Evolutionary conservation across 2,113 vertebrate species (phyloP).

Genomic region (Syngnathoides biaculeatus): DNA sequence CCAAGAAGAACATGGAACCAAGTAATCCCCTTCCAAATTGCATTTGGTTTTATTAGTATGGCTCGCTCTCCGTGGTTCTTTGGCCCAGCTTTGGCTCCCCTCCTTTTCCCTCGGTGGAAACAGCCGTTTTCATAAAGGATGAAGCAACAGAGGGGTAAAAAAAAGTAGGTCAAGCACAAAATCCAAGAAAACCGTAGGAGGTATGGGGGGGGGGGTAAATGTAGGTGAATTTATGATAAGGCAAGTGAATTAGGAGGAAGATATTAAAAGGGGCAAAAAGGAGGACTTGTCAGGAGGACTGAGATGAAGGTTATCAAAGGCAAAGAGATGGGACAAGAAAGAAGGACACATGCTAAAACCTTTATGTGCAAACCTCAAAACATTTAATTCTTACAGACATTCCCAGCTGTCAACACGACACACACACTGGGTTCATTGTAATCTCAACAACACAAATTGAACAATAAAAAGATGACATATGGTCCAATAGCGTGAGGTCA

Average conservation of each 20-base stretch:
- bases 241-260: neutral
- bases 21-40: constrained; percentile 30
- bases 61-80: neutral
- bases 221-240: constrained; percentile 16
- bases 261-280: constrained; percentile 10
- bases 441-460: constrained; percentile 40
- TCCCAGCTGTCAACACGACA: constrained; percentile 15
- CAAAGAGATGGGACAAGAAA: constrained; percentile 8
- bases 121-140: constrained; percentile 48
- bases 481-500: constrained; percentile 25
- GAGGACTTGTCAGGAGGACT: constrained; percentile 1
- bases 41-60: constrained; percentile 26
- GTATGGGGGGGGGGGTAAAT: constrained; percentile 13
- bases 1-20: constrained; percentile 16
- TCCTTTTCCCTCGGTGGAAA: constrained; percentile 25
- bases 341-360: constrained; percentile 5
- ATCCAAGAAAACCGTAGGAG: constrained; percentile 34
- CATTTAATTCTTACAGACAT: constrained; percentile 14
- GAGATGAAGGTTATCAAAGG: constrained; percentile 18
- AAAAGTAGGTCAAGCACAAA: constrained; percentile 62
- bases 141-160: constrained; percentile 48
- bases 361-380: no score
- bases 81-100: neutral
- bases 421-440: constrained; percentile 30
- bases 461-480: constrained; percentile 41